phyloP scores from a whole-genome alignment of 2,113 vertebrate species.

The Prochilodus magdalenae region DNA sequence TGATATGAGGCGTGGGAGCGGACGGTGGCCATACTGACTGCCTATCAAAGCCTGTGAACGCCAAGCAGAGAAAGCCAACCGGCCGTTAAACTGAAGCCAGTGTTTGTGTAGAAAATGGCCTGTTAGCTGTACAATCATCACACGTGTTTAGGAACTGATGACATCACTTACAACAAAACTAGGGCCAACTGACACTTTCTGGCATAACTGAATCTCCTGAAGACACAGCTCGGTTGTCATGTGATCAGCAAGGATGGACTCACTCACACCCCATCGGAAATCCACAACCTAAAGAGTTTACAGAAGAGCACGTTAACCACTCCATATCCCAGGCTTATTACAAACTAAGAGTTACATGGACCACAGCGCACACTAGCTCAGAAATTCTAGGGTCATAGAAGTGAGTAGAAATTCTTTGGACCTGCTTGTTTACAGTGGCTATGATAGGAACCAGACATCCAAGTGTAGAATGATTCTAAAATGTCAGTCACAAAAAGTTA shows the following conservation, averaged over 20 bases:
- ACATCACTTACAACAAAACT: slow-evolving; percentile 77
- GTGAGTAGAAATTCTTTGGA: no score
- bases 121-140: not conserved
- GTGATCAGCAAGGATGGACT: slow-evolving; percentile 64
- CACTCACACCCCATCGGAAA: slow-evolving; percentile 78
- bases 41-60: slow-evolving; percentile 80
- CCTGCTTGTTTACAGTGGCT: no score
- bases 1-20: slow-evolving; percentile 69
- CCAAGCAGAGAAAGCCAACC: not conserved
- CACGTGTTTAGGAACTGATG: not conserved
- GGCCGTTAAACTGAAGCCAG: not conserved
- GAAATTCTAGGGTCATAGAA: no score
- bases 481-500: no score
- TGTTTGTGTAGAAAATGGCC: not conserved
- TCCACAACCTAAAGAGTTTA: slow-evolving; percentile 82
- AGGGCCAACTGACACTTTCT: slow-evolving; percentile 75
- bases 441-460: no score
- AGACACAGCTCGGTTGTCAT: slow-evolving; percentile 75
- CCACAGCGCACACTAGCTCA: no score
- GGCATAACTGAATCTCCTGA: slow-evolving; percentile 77
- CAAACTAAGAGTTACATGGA: no score
- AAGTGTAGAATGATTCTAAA: no score
- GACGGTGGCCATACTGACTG: slow-evolving; percentile 76
- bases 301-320: not conserved
- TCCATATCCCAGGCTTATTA: no score